Conservation (phyloP, 2,113 vertebrate genomes). For the Eublepharis macularius region DNA sequence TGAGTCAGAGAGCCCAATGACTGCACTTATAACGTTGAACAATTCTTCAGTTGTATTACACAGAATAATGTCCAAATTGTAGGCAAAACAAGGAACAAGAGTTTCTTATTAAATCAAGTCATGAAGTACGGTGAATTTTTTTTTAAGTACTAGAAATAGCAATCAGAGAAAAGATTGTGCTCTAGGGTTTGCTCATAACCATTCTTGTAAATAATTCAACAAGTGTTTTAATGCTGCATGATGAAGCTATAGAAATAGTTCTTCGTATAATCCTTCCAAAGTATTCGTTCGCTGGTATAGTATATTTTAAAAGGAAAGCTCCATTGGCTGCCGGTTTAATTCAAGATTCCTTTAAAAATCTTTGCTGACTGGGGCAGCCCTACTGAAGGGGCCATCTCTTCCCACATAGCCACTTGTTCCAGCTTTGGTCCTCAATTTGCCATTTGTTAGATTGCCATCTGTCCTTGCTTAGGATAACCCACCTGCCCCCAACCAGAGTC, state of each 20-base stretch:
- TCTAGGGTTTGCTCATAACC: background rate
- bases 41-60: background rate
- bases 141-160: background rate
- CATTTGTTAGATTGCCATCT: too few relatives aligned
- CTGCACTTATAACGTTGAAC: background rate
- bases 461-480: too few relatives aligned
- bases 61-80: slow-evolving; percentile 1
- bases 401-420: too few relatives aligned
- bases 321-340: too few relatives aligned
- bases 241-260: background rate
- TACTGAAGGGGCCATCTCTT: too few relatives aligned
- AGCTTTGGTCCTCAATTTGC: too few relatives aligned
- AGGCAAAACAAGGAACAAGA: background rate
- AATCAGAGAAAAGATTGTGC: background rate
- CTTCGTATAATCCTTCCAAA: background rate
- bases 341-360: too few relatives aligned
- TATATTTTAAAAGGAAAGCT: too few relatives aligned
- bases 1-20: background rate
- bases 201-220: background rate
- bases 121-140: background rate
- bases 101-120: background rate
- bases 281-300: too few relatives aligned
- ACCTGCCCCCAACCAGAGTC: too few relatives aligned
- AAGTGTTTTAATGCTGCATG: background rate
- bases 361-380: too few relatives aligned